Conservation (phyloP, 2,888 invertebrate species). For the Halictus ligatus region DNA sequence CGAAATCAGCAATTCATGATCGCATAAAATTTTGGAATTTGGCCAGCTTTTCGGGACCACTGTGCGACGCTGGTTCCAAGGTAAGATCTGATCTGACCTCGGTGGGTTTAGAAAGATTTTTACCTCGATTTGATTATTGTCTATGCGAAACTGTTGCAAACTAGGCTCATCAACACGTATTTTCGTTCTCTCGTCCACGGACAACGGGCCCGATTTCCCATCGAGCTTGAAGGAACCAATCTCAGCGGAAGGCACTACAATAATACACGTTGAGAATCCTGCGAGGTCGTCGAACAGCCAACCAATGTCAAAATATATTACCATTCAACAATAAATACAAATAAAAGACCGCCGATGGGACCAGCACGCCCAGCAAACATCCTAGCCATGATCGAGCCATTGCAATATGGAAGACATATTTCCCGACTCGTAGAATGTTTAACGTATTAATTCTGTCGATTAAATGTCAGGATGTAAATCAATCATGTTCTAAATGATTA, state of each 20-base stretch:
- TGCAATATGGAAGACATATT: conserved; percentile 77
- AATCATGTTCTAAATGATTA: too few relatives aligned
- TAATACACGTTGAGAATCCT: conserved; percentile 4
- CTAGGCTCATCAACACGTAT: conserved; percentile 30
- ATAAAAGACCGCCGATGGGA: conserved; percentile 73
- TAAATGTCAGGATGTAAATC: conserved; percentile 36
- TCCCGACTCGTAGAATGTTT: conserved; percentile 71
- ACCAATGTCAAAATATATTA: conserved; percentile 60
- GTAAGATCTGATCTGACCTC: background rate
- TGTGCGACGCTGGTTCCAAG: background rate
- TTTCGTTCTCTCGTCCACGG: conserved; percentile 25
- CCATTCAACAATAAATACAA: conserved; percentile 79
- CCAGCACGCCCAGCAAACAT: conserved; percentile 75
- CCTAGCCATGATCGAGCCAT: conserved; percentile 82
- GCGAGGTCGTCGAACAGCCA: background rate
- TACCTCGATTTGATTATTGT: conserved; percentile 63
- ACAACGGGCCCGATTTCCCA: conserved; percentile 46
- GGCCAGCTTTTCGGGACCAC: background rate
- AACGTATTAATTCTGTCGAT: conserved; percentile 29
- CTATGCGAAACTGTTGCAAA: conserved; percentile 28
- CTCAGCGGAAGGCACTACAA: conserved; percentile 64
- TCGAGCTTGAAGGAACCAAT: conserved; percentile 46
- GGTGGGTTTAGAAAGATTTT: background rate
- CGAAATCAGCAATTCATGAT: too few relatives aligned
- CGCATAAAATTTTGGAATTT: too few relatives aligned